These are phyloP conservation scores for Siniperca obscura DNA, from an alignment of 2,797 vertebrate species.

Conservation along the genomic window DNA sequence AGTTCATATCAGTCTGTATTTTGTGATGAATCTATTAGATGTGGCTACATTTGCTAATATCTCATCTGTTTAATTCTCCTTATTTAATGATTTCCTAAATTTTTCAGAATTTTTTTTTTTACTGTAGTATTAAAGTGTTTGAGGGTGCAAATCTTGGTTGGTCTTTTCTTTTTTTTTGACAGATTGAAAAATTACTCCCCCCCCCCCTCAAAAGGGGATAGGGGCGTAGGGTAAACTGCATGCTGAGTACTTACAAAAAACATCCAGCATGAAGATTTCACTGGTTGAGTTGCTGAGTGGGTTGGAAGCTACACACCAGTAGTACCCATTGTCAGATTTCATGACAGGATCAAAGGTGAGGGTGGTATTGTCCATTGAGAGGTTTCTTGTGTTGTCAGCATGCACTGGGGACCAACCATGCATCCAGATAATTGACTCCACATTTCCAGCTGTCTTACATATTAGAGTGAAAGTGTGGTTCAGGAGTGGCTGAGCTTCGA, in stretches of 20 bases:
- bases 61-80: too few species aligned
- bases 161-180: not conserved
- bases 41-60: not conserved
- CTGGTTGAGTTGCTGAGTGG: constrained; percentile 31
- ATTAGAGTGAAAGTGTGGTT: constrained; percentile 53
- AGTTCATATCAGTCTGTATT: not conserved
- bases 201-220: not conserved
- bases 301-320: constrained; percentile 53
- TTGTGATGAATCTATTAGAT: not conserved
- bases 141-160: not conserved
- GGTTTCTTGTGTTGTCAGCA: not conserved
- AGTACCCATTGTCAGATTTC: constrained; percentile 44
- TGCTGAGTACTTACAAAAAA: constrained; percentile 54
- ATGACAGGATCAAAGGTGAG: constrained; percentile 57
- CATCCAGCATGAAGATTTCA: constrained; percentile 24
- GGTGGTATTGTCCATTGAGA: constrained; percentile 49
- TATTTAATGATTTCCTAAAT: too few species aligned
- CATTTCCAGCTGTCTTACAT: constrained; percentile 43
- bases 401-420: constrained; percentile 10
- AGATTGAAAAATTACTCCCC: not conserved
- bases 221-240: not conserved
- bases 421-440: constrained; percentile 46
- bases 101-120: not conserved
- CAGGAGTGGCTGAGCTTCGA: constrained; percentile 24
- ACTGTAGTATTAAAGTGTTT: not conserved